A percentile compares a stretch with the other conserved stretches of the same genome.
Conservation (phyloP, 2,113 vertebrate genomes). For the Neomonachus schauinslandi region DNA sequence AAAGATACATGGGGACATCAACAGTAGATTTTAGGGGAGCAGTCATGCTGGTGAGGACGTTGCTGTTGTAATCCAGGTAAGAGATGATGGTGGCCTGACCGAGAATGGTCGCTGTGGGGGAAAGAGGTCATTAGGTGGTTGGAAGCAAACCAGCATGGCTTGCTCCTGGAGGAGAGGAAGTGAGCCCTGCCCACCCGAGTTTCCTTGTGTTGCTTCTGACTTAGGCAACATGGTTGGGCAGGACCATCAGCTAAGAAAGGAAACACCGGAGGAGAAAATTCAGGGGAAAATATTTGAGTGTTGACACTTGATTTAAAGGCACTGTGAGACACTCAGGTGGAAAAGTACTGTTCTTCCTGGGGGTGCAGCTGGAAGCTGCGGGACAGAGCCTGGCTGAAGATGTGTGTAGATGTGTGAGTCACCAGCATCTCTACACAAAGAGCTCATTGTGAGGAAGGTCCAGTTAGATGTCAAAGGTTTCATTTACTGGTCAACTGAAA, state of each 20-base stretch:
- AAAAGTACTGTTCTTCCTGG: neutral
- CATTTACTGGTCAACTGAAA: neutral
- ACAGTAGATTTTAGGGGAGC: neutral
- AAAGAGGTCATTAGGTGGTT: rapidly evolving
- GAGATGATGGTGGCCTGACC: neutral
- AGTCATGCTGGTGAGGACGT: no score
- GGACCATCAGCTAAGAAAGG: neutral
- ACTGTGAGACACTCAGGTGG: neutral
- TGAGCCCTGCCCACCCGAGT: rapidly evolving
- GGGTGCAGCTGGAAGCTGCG: no score
- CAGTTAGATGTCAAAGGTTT: neutral
- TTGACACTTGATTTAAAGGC: neutral
- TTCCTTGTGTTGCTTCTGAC: neutral
- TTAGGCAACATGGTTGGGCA: neutral
- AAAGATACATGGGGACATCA: neutral
- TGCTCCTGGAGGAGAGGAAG: neutral
- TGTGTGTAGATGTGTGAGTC: neutral
- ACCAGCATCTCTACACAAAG: neutral
- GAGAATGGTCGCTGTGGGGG: rapidly evolving
- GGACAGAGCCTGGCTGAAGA: neutral
- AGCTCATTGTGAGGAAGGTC: neutral
- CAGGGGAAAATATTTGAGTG: neutral
- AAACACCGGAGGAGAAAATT: neutral
- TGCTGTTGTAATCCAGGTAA: rapidly evolving
- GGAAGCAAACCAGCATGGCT: no score